Percentiles rank a stretch among this genome's conserved stretches.
Conservation (phyloP, 2,888 invertebrate genomes). For the Philaethria dido region DNA sequence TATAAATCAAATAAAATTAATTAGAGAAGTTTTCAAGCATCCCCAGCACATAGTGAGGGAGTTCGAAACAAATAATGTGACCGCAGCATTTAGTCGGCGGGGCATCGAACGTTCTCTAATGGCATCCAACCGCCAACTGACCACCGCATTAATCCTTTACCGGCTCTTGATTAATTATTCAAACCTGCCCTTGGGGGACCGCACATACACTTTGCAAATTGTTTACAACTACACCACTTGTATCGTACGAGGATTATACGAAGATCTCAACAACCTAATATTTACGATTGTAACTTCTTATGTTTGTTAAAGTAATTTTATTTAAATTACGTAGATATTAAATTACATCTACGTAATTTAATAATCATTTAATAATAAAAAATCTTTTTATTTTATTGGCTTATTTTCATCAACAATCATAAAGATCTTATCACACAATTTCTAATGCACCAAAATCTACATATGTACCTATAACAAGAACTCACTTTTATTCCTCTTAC, state of each 20-base stretch:
- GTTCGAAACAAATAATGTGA: conserved; percentile 69
- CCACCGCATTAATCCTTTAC: conserved; percentile 82
- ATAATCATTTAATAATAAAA: no score
- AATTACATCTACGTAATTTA: no score
- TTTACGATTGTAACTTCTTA: background rate
- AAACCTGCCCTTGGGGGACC: conserved; percentile 68
- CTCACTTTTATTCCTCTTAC: no score
- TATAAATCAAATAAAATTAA: conserved; percentile 42
- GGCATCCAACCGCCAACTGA: conserved; percentile 80
- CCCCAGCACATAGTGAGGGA: conserved; percentile 52
- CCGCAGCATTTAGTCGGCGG: conserved; percentile 74
- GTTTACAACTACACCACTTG: conserved; percentile 60
- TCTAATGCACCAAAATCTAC: no score
- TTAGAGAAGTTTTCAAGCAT: conserved; percentile 52
- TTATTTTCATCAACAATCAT: background rate
- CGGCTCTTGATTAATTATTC: conserved; percentile 82
- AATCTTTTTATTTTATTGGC: background rate
- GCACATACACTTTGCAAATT: conserved; percentile 68
- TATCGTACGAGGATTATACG: conserved; percentile 34
- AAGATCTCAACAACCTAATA: conserved; percentile 21
- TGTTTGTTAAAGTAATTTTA: background rate
- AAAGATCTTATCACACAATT: no score
- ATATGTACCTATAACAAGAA: no score
- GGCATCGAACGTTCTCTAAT: conserved; percentile 79
- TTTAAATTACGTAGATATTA: background rate